Base-by-base conservation (phyloP, 2,113 vertebrate species). In the Serilophus lunatus region DNA sequence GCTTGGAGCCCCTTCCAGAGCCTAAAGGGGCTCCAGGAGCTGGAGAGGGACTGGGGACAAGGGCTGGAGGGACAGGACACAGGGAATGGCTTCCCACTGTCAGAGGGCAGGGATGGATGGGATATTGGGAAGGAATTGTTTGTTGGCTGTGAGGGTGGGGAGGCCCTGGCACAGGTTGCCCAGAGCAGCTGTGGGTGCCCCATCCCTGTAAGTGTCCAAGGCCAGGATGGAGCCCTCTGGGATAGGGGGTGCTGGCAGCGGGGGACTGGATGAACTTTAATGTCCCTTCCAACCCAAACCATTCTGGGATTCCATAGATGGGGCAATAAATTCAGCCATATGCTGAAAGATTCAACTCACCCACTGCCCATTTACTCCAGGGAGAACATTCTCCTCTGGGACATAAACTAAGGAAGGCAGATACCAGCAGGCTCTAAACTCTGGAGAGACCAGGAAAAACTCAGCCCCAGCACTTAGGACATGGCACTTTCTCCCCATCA, bases 71-170 rank as follows among this genome's bases (percentile, higher is more conserved):
- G 38, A 69, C 74, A 86, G 63, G 54, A 86, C 5, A 2, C 13
- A 19, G 75, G 74, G 56, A 71, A n/a, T n/a, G n/a, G n/a, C n/a
- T n/a, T n/a, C n/a, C n/a, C n/a, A n/a, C n/a, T n/a, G n/a, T n/a
- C n/a, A 87, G 38, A 70, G 84, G 47, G 40, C 56, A 79, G 64
- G 45, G 64, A 1, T 15, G 13, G 56, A n/a, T 70, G 65, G 84
- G 75, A 79, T 3, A 5, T 22, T 56, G 75, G 65, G 49, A 0
- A 79, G 65, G 29, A 42, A 88, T n/a, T n/a, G n/a, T n/a, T 64
- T 47, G 8, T 22, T 63, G 2, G 1, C 16, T 87, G 49, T 0
- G 8, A 79, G 57, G 40, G 75, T 56, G 65, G 40, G 8, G 0
- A 63, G 47, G 56, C 24, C 29, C 57, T 79, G 85, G 85, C 49